These are phyloP conservation scores for Heliothis virescens DNA, from an alignment of 1,140 invertebrate species.

Conservation along the genomic window DNA sequence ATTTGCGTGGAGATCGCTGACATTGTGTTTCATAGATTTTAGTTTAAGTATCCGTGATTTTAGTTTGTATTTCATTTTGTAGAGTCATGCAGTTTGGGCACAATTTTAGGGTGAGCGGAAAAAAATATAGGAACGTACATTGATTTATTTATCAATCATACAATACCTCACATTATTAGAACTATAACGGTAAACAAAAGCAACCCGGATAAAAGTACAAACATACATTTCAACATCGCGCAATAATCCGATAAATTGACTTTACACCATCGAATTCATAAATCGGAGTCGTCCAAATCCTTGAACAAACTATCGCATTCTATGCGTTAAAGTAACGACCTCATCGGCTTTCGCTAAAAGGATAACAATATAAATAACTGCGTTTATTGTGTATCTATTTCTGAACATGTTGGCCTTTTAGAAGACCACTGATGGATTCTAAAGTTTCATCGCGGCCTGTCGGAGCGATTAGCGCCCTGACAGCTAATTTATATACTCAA, in stretches of 20 bases:
- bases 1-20: constrained; percentile 64
- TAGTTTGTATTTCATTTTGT: constrained; percentile 23
- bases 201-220: not conserved
- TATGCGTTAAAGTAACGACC: constrained; percentile 64
- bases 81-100: not conserved
- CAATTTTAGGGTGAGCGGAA: not conserved
- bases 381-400: constrained; percentile 79
- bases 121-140: too few species aligned
- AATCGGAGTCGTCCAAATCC: constrained; percentile 49
- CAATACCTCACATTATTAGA: too few species aligned
- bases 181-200: not conserved
- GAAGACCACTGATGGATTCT: constrained; percentile 82
- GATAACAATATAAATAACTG: constrained; percentile 66
- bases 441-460: constrained; percentile 84
- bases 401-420: constrained; percentile 73
- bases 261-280: constrained; percentile 40
- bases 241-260: constrained; percentile 42
- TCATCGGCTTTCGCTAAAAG: constrained; percentile 59
- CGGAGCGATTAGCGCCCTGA: constrained; percentile 84
- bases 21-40: constrained; percentile 41
- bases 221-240: constrained; percentile 15
- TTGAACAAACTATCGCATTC: constrained; percentile 58
- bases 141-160: too few species aligned
- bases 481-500: constrained; percentile 86
- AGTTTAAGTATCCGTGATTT: constrained; percentile 17